Conservation (phyloP, 2,888 invertebrate species). For the Harmothoe impar region DNA sequence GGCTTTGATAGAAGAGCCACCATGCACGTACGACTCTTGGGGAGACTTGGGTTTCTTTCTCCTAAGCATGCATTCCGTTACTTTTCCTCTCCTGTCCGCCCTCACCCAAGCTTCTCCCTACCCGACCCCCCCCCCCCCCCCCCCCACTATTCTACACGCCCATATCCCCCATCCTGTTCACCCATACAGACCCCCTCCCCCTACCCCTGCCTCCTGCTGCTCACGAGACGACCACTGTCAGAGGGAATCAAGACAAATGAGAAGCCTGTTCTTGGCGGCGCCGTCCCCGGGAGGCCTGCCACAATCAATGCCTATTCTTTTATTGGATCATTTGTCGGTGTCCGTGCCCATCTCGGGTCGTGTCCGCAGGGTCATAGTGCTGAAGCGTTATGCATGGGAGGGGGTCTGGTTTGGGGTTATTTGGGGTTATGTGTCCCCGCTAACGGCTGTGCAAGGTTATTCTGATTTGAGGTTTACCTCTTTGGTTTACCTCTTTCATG, state of each 20-base stretch:
- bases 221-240: neutral
- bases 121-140: neutral
- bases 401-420: neutral
- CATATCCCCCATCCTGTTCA: neutral
- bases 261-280: constrained; percentile 1
- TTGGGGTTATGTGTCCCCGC: too few species aligned
- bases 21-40: too few species aligned
- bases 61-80: too few species aligned
- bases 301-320: constrained; percentile 34
- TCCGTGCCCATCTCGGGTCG: neutral
- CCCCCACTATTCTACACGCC: neutral
- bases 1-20: too few species aligned
- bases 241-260: constrained; percentile 13
- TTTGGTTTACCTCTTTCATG: too few species aligned
- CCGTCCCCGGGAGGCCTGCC: constrained; percentile 2
- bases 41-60: too few species aligned
- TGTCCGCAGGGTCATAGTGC: neutral
- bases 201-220: neutral
- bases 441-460: too few species aligned
- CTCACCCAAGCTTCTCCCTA: neutral
- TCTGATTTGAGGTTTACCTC: too few species aligned
- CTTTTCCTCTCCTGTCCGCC: neutral
- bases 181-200: neutral
- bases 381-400: neutral
- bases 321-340: constrained; percentile 35